phyloP scores from a whole-genome alignment of 2,113 vertebrate species.

The Channa maculata region DNA sequence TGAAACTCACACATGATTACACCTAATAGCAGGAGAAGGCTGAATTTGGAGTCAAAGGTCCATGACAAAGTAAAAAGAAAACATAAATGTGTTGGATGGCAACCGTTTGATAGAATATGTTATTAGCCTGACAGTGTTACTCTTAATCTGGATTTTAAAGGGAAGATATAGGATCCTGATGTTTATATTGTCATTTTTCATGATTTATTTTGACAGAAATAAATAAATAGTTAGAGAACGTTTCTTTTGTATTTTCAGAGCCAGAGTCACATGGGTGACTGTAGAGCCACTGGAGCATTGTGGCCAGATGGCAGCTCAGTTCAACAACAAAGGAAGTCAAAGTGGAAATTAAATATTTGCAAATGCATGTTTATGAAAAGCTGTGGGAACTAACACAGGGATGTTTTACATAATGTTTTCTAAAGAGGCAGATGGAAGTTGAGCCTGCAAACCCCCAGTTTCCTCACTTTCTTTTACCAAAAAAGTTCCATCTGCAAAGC shows the following conservation, averaged over 20 bases:
- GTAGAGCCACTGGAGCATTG: not conserved
- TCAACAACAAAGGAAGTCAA: slow-evolving; percentile 15
- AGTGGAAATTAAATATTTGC: slow-evolving; percentile 36
- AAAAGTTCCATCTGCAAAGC: not conserved
- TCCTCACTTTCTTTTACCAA: not conserved
- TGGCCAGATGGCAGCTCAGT: not conserved
- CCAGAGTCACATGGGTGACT: slow-evolving; percentile 6
- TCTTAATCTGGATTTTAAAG: not conserved
- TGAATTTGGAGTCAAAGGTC: not conserved
- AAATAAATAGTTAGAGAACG: too few species aligned
- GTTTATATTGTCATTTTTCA: not conserved
- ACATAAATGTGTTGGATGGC: not conserved
- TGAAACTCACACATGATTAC: not conserved
- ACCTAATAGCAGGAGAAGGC: too few species aligned
- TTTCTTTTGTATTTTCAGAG: not conserved
- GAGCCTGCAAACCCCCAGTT: not conserved
- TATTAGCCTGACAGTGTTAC: not conserved
- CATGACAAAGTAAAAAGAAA: not conserved
- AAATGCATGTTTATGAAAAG: slow-evolving; percentile 6
- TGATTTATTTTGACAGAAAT: too few species aligned
- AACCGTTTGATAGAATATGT: not conserved
- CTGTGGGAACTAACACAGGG: not conserved
- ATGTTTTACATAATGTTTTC: slow-evolving; percentile 28
- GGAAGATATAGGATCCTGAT: not conserved
- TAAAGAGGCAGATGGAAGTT: slow-evolving; percentile 13